Base-by-base conservation (phyloP, 2,113 vertebrate species). In the Hirundichthys speculiger region DNA sequence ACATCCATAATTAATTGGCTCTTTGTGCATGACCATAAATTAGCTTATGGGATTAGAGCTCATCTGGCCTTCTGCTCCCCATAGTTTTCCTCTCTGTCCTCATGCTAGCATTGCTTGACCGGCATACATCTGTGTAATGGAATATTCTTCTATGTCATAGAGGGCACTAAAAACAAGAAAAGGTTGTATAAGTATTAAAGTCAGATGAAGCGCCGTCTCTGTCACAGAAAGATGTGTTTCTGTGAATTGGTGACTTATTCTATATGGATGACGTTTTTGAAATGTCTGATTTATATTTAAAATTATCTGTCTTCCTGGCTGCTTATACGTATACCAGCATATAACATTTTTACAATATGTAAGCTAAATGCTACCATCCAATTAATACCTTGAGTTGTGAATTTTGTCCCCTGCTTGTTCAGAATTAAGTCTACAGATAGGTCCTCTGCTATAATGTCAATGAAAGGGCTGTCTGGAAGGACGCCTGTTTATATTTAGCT, bases 401-500 rank as follows among this genome's bases (percentile, higher is more conserved):
- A 59, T 62, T 39, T 59, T 60, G 68, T 59, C 40, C 47, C n/a
- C 48, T 22, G 77, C 51, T 69, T 59, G 24, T 46, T 47, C 5
- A 54, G 21, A 62, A 55, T 69, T 52, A 55, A 57, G 39, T 54
- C 30, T 51, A 19, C 22, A 63, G 43, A 52, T 1, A 7, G 14
- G 51, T 42, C 13, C n/a, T 42, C 30, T 24, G 42, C 51, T 43
- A 45, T 48, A 48, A n/a, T 62, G 54, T 67, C 62, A 79, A 84
- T 79, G 52, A 67, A 27, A 39, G 8, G 21, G 39, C 56, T 68
- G 38, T 18, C n/a, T 56, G 51, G 42, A 80, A 58, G 19, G 50
- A 16, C 52, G 48, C 53, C 57, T 64, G 18, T 0, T 34, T 65
- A 76, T 75, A 75, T 73, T 73, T 79, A 70, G 41, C 54, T 52